Percentiles rank a stretch among this genome's conserved stretches.
These are phyloP conservation scores for Grapholita molesta DNA, from an alignment of 1,140 invertebrate species.

Conservation along the genomic window DNA sequence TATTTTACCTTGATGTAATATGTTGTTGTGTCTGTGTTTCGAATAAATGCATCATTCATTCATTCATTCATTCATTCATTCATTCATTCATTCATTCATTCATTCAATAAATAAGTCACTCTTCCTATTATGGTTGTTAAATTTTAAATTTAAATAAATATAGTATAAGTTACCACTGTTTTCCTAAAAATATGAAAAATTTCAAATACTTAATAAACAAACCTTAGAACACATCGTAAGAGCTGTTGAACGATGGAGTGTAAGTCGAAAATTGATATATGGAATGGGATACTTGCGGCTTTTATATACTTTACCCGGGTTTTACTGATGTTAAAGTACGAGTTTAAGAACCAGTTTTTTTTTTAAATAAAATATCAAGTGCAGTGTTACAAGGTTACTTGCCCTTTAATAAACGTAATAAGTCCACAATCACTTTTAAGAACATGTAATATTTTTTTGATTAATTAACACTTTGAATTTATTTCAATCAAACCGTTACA, in stretches of 20 bases:
- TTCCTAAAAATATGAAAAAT: not conserved
- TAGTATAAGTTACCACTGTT: too few relatives aligned
- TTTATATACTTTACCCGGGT: not conserved
- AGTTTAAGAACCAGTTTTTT: not conserved
- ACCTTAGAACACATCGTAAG: not conserved
- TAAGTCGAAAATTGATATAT: not conserved
- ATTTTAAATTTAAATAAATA: too few relatives aligned
- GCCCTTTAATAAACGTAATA: not conserved
- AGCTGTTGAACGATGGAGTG: not conserved
- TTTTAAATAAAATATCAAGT: not conserved
- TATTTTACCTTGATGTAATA: too few relatives aligned
- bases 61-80: too few relatives aligned
- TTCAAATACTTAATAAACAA: not conserved
- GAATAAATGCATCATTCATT: too few relatives aligned
- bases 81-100: too few relatives aligned
- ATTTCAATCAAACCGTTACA: too few relatives aligned
- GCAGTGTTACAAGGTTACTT: not conserved
- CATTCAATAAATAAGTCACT: too few relatives aligned
- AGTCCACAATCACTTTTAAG: not conserved
- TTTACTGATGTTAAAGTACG: not conserved
- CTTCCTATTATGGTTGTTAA: too few relatives aligned
- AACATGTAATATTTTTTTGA: too few relatives aligned
- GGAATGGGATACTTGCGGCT: not conserved
- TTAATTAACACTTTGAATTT: too few relatives aligned
- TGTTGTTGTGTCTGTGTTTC: too few relatives aligned